Conservation (phyloP, 37 sponge, comb jelly and placozoan species). For the Aphrocallistes beatrix region DNA sequence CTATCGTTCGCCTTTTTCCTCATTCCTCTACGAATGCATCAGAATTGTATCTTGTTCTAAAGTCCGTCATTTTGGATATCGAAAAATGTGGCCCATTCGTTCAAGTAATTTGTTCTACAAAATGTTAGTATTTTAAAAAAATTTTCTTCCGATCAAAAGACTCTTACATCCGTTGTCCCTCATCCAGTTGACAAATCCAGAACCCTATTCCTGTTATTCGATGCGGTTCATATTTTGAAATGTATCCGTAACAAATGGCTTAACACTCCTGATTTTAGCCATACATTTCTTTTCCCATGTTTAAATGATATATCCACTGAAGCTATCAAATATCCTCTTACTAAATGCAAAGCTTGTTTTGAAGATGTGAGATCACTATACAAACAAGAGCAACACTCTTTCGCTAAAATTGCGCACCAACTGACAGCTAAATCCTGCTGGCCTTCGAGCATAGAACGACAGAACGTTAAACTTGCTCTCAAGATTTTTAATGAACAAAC, state of each 20-base stretch:
- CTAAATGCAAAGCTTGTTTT: not conserved
- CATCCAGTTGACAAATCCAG: not conserved
- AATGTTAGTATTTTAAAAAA: not conserved
- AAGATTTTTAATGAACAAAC: no score
- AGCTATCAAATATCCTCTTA: not conserved
- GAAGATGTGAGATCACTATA: not conserved
- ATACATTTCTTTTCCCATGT: not conserved
- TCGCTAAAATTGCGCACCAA: not conserved
- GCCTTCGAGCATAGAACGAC: no score
- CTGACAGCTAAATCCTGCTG: not conserved
- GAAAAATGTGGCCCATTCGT: not conserved
- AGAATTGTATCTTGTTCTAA: not conserved
- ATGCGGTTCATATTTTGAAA: not conserved
- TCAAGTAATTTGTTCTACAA: not conserved
- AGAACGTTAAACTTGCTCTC: no score
- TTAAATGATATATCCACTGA: not conserved
- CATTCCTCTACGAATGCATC: not conserved
- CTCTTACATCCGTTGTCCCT: no score
- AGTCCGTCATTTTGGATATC: not conserved
- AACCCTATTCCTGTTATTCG: not conserved
- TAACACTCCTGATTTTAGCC: not conserved
- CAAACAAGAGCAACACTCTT: not conserved
- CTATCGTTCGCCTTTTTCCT: not conserved
- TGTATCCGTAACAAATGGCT: constrained; percentile 2
- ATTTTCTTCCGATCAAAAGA: no score